Conservation (phyloP, 2,113 vertebrate species). For the Callospermophilus lateralis region DNA sequence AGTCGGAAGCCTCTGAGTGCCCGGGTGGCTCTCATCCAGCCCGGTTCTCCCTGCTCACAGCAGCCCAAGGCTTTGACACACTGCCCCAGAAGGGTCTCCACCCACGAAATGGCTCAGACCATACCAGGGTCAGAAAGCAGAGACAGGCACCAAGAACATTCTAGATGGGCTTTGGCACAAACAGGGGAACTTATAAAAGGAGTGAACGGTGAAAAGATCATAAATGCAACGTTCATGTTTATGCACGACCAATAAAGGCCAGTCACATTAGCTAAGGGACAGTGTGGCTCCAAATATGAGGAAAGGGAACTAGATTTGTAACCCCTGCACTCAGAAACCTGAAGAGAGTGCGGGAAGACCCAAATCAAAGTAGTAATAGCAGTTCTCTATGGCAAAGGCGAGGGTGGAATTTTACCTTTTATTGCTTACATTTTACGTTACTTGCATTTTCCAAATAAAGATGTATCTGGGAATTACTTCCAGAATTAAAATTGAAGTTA, state of each 20-base stretch:
- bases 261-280: neutral
- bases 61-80: neutral
- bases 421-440: neutral
- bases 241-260: neutral
- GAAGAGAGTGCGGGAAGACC: neutral
- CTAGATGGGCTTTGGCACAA: neutral
- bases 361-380: neutral
- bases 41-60: neutral
- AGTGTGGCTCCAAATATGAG: neutral
- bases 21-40: neutral
- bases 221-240: neutral
- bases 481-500: neutral
- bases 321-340: neutral
- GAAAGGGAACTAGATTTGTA: neutral
- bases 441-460: neutral
- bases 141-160: neutral
- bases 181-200: neutral
- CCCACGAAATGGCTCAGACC: neutral
- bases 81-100: neutral
- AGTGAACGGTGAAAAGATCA: neutral
- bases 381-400: neutral
- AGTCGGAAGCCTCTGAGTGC: neutral
- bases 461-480: neutral
- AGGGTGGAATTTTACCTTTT: neutral
- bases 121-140: neutral